phyloP scores from a whole-genome alignment of 2,797 vertebrate species.

The Muraenolepis orangiensis region DNA sequence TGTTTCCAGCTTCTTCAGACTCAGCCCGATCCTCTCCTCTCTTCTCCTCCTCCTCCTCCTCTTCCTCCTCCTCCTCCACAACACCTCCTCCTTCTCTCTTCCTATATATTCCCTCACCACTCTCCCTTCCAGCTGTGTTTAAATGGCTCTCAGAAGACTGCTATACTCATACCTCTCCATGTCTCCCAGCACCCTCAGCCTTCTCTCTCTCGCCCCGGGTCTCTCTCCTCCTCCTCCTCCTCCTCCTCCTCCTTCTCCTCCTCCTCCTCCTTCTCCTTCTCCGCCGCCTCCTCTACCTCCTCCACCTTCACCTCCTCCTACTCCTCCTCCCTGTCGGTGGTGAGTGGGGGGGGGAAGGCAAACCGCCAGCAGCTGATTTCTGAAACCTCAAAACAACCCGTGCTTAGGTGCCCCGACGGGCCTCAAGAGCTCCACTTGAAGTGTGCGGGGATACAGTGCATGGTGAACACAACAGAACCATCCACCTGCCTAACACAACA shows the following conservation, averaged over 20 bases:
- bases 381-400: slow-evolving; percentile 1
- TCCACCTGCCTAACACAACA: neutral
- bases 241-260: neutral
- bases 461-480: neutral
- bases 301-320: neutral
- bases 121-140: slow-evolving; percentile 2
- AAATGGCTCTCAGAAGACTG: slow-evolving; percentile 3
- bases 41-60: too few relatives aligned
- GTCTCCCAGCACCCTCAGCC: neutral
- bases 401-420: neutral
- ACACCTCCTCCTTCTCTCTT: neutral
- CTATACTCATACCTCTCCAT: neutral
- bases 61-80: neutral
- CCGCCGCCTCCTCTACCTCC: neutral
- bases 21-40: neutral
- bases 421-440: neutral
- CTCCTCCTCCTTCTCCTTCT: neutral
- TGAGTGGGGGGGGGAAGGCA: neutral
- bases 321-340: neutral
- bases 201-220: neutral
- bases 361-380: neutral
- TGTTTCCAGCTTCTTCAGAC: neutral
- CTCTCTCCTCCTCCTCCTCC: neutral
- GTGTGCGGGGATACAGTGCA: neutral
- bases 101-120: neutral